phyloP scores from a whole-genome alignment of 1,140 invertebrate species.

The Atta colombica region DNA sequence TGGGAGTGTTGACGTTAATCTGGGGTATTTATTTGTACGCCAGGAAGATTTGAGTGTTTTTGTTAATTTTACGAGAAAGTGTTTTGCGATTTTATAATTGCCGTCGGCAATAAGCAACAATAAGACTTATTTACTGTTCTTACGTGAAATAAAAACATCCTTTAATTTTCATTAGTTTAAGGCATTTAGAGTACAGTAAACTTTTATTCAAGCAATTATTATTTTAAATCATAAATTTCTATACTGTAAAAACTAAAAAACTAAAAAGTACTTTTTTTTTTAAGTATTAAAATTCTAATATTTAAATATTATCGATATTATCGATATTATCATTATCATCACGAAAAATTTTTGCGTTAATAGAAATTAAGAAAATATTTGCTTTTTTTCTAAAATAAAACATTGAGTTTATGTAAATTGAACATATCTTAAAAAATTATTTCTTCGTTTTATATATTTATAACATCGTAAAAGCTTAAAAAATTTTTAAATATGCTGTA shows the following conservation, averaged over 20 bases:
- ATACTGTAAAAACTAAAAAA: neutral
- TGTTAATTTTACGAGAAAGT: conserved; percentile 19
- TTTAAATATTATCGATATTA: too few species aligned
- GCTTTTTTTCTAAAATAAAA: neutral
- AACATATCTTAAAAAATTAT: neutral
- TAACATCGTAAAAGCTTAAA: too few species aligned
- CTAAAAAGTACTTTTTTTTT: neutral
- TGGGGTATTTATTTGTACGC: conserved; percentile 40
- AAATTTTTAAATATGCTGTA: too few species aligned
- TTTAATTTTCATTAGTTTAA: neutral
- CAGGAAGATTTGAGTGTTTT: conserved; percentile 22
- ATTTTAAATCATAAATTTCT: conserved; percentile 4
- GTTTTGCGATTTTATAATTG: conserved; percentile 27
- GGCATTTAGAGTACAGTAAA: neutral
- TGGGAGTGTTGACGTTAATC: conserved; percentile 47
- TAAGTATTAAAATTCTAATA: neutral
- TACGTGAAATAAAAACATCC: neutral
- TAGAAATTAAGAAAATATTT: neutral
- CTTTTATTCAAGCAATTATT: neutral
- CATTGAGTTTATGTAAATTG: neutral
- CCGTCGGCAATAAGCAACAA: neutral
- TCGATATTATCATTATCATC: neutral
- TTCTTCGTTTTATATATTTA: too few species aligned
- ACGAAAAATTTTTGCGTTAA: neutral
- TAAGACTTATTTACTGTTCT: neutral